phyloP scores from a whole-genome alignment of 2,888 invertebrate species.

The Leptopilina syphax region DNA sequence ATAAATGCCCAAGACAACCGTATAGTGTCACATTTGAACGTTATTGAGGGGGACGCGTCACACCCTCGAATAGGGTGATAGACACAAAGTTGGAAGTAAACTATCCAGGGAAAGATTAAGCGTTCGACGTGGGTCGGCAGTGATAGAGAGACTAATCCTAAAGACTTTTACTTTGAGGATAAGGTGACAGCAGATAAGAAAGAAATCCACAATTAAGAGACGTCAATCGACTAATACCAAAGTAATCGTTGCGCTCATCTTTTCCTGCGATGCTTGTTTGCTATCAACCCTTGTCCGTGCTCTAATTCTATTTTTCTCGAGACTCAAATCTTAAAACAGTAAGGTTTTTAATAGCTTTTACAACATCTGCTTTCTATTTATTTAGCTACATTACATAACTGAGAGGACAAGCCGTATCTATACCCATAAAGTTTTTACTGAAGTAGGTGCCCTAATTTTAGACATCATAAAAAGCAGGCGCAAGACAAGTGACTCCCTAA shows the following conservation, averaged over 20 bases:
- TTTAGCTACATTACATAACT: conserved; percentile 22
- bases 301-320: background rate
- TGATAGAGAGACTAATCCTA: conserved; percentile 75
- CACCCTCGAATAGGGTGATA: conserved; percentile 32
- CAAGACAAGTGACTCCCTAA: conserved; percentile 37
- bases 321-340: background rate
- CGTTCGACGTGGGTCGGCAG: conserved; percentile 69
- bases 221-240: conserved; percentile 66
- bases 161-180: conserved; percentile 62
- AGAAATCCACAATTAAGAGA: conserved; percentile 72
- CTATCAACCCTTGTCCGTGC: background rate
- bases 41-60: background rate
- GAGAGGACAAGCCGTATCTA: background rate
- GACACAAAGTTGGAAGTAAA: conserved; percentile 28
- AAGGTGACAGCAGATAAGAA: conserved; percentile 76
- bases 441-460: conserved; percentile 27
- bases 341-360: background rate
- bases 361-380: conserved; percentile 18
- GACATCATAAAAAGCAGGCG: conserved; percentile 10
- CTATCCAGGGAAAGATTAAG: conserved; percentile 68
- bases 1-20: conserved; percentile 7
- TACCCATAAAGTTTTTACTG: background rate
- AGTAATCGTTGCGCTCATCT: conserved; percentile 49
- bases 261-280: conserved; percentile 20
- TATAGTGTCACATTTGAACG: conserved; percentile 18